These are phyloP conservation scores for Papilio aristodemus DNA, from an alignment of 1,140 invertebrate species.

Conservation along the genomic window DNA sequence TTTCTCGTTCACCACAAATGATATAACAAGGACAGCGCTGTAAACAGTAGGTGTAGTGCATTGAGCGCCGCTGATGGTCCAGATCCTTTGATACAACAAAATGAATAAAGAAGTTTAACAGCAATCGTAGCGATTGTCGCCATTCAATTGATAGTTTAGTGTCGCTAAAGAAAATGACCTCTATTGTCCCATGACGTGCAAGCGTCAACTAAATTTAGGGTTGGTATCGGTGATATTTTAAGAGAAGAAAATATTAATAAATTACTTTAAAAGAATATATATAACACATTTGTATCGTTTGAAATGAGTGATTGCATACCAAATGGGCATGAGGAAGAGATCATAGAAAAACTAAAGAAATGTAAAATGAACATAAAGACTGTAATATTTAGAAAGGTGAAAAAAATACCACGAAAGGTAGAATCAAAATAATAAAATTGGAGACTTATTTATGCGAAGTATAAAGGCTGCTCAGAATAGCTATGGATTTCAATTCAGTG, in stretches of 20 bases:
- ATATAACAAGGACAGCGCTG: neutral
- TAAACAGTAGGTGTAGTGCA: neutral
- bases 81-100: constrained; percentile 5
- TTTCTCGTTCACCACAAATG: neutral
- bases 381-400: too few species aligned
- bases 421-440: too few species aligned
- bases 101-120: constrained; percentile 24
- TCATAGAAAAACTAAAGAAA: too few species aligned
- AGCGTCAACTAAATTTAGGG: constrained; percentile 6
- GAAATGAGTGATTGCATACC: too few species aligned
- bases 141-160: constrained; percentile 29
- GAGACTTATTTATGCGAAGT: too few species aligned
- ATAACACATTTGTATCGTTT: neutral
- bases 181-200: constrained; percentile 16
- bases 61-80: neutral
- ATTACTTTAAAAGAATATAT: neutral
- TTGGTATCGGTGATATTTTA: neutral
- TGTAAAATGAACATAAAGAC: too few species aligned
- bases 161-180: constrained; percentile 26
- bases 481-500: too few species aligned
- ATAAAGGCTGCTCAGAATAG: too few species aligned
- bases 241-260: neutral
- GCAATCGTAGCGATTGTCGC: constrained; percentile 17
- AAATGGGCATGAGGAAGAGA: too few species aligned
- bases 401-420: too few species aligned